Percentiles rank a stretch among this genome's conserved stretches.
Evolutionary conservation across 1,140 invertebrate species (phyloP).

Genomic region (Zeugodacus cucurbitae): DNA sequence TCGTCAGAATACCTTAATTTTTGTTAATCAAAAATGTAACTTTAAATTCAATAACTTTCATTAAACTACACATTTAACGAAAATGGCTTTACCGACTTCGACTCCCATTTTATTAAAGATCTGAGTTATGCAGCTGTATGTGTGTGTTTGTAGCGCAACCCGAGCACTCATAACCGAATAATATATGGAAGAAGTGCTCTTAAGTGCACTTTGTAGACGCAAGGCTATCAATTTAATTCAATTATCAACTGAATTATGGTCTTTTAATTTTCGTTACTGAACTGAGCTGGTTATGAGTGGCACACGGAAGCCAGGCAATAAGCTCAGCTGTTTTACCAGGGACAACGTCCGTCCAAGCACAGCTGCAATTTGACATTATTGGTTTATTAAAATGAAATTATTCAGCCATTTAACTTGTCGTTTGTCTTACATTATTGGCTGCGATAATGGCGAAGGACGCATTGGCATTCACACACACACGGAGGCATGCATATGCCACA

Average conservation of each 20-base stretch:
- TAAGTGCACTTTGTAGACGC: not conserved
- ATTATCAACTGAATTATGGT: slow-evolving; percentile 1
- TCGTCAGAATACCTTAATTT: no score
- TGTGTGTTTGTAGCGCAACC: not conserved
- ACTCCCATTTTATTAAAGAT: no score
- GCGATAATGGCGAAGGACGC: not conserved
- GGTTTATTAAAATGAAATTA: slow-evolving; percentile 32
- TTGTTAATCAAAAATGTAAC: not conserved
- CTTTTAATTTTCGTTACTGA: not conserved
- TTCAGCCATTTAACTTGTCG: slow-evolving; percentile 23
- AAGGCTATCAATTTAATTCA: slow-evolving; percentile 23
- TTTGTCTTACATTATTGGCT: slow-evolving; percentile 25
- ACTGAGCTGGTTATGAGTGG: not conserved
- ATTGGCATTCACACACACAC: not conserved
- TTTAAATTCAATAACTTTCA: not conserved
- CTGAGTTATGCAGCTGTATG: no score
- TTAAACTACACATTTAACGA: not conserved
- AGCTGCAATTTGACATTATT: slow-evolving; percentile 21
- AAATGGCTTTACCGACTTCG: not conserved
- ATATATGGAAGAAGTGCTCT: not conserved
- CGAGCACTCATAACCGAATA: not conserved
- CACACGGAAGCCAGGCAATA: not conserved
- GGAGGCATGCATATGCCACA: not conserved
- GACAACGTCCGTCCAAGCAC: not conserved
- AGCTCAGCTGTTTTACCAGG: not conserved